phyloP scores from a whole-genome alignment of 2,888 invertebrate genomes.

The Eumacrocentrus americanus region DNA sequence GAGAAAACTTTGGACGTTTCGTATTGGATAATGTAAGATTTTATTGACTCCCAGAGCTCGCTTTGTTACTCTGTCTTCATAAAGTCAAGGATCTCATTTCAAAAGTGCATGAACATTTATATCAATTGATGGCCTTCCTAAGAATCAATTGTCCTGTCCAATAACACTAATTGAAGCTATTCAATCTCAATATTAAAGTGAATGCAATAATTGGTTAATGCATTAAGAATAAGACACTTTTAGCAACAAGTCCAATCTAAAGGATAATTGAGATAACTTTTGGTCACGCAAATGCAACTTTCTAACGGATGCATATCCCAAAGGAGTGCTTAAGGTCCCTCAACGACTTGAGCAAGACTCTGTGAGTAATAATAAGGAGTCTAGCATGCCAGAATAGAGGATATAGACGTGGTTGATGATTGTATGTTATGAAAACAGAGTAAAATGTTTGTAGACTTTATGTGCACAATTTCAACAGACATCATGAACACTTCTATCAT shows the following conservation, averaged over 20 bases:
- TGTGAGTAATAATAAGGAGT: too few relatives aligned
- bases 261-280: slow-evolving; percentile 36
- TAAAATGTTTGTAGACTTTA: slow-evolving; percentile 2
- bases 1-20: background rate
- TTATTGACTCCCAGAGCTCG: background rate
- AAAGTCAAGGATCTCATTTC: background rate
- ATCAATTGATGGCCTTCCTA: background rate
- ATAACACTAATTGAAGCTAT: background rate
- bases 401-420: too few relatives aligned
- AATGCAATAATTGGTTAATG: too few relatives aligned
- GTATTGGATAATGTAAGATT: background rate
- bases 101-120: background rate
- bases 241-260: background rate
- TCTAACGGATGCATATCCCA: slow-evolving; percentile 23
- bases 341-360: slow-evolving; percentile 13
- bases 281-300: slow-evolving; percentile 34
- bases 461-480: background rate
- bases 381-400: too few relatives aligned
- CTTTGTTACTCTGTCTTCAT: background rate
- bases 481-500: background rate
- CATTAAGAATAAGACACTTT: too few relatives aligned
- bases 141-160: background rate
- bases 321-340: slow-evolving; percentile 29
- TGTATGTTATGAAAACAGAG: too few relatives aligned
- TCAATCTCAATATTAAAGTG: too few relatives aligned